Base-by-base conservation (phyloP, 2,113 vertebrate species). In the Clarias macrocephalus region DNA sequence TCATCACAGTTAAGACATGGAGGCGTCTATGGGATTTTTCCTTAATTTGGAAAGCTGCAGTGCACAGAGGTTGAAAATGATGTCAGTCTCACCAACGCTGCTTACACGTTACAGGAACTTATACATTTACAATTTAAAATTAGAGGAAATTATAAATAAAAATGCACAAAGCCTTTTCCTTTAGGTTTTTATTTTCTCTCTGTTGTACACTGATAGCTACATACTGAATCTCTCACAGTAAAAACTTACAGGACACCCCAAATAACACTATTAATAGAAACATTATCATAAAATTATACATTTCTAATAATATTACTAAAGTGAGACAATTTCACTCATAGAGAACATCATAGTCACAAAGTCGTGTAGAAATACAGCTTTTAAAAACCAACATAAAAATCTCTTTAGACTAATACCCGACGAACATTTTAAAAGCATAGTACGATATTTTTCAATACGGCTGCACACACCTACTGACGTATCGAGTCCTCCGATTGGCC, bases 251-350 rank as follows among this genome's bases (percentile, higher is more conserved):
- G 25, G 33, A 82, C 83, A 82, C 60, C 85, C 73, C 76, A 66
- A 87, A 82, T 82, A 87, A 89, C 81, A 73, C 83, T 87, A 70
- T 70, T 75, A 80, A 80, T 88, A 85, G 60, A 59, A 87, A 79
- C 83, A 57, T 83, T 72, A 83, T 82, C 75, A 73, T 65, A 86
- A 80, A 81, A 76, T 65, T 7, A 52, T 28, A 85, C 12, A 82
- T 52, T 70, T 62, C 56, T 23, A 56, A 83, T 66, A 79, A 76
- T 28, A 42, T 80, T 80, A 65, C 85, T 9, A 33, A 80, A 80
- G 42, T 60, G 21, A 63, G 54, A 83, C 63, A 68, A 16, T 70
- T 72, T 19, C 56, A 65, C 77, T 85, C 33, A 33, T 85, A 79
- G 33, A 62, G 63, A 48, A 88, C 80, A 77, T 82, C 30, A 33